Evolutionary conservation across 2,797 vertebrate genomes (phyloP), one percentile per base, ranked within the genome.

Genomic region (Sebastes minor): DNA sequence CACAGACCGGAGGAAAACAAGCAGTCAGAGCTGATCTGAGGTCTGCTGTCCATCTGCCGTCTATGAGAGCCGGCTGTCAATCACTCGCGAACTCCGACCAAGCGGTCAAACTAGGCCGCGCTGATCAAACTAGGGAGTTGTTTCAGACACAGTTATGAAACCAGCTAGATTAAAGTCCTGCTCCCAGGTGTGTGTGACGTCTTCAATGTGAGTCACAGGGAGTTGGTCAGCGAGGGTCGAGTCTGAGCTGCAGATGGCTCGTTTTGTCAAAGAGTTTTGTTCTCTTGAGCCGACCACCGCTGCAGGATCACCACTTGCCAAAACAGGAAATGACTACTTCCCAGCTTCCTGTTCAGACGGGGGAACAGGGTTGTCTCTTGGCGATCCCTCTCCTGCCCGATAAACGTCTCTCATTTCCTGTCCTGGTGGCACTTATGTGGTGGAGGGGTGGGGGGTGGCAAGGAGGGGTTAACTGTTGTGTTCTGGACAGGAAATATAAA

Each of bases 271-370:
- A 49, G 64, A 42, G 35, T 73, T 92, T 91, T 92, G 84, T 92
- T 89, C 84, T 85, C 83, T 83, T 88, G 57, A 76, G 76, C 75
- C 64, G 78, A 91, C 85, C 85, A 72, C 65, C 30, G 33, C 78
- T 81, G 80, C 86, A 86, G 86, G 86, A 91, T 91, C 83, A 83
- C 84, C 71, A 77, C 88, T 89, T 82, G 85, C 91, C 93, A 95
- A 94, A 96, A 95, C 95, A 96, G 96, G 96, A 96, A 96, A 96
- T 94, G 91, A 94, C 89, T 79, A 92, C 90, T 93, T 92, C 89
- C 87, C 85, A 81, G 91, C 88, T 95, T 96, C 95, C 95, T 95
- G 93, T 84, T 88, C 88, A 92, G 91, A 94, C 89, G 61, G 86
- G 84, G 83, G 91, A 94, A 93, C 89, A 82, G 85, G 84, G 89